Evolutionary conservation across 2,888 invertebrate species (phyloP).

Genomic region (Tineola bisselliella): DNA sequence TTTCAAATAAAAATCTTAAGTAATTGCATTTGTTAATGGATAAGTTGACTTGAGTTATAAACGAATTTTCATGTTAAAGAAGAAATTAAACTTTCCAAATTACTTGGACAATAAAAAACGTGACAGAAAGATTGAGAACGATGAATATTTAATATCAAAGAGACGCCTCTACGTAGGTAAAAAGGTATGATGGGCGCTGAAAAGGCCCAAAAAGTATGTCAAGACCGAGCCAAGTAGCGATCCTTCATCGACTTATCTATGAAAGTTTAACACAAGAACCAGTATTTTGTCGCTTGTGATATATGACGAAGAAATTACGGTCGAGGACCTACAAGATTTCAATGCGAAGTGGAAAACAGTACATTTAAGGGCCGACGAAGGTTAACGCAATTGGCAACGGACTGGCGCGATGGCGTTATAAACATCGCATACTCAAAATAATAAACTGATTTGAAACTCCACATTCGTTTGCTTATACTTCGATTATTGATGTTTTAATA

Average conservation of each 20-base stretch:
- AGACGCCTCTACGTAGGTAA: not conserved
- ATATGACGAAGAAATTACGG: slow-evolving; percentile 18
- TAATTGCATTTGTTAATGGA: not conserved
- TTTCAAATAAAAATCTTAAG: not conserved
- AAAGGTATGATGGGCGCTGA: not conserved
- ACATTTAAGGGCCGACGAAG: slow-evolving; percentile 17
- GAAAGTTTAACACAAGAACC: not conserved
- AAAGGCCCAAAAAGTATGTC: not conserved
- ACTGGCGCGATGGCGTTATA: not conserved
- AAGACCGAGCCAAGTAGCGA: not conserved
- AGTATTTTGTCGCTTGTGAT: slow-evolving; percentile 9
- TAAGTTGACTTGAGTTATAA: not conserved
- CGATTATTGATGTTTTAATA: not conserved
- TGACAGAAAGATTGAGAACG: no score
- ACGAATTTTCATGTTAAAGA: not conserved
- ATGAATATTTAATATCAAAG: not conserved
- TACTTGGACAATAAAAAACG: no score
- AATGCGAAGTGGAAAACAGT: not conserved
- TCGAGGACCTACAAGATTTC: slow-evolving; percentile 9
- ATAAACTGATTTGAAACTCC: not conserved
- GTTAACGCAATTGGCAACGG: slow-evolving; percentile 22
- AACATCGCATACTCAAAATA: not conserved
- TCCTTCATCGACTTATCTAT: not conserved
- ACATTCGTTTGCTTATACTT: not conserved
- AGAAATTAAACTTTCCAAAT: not conserved